Evolutionary conservation across 2,888 invertebrate genomes (phyloP).

Genomic region (Ophion ventricosus): DNA sequence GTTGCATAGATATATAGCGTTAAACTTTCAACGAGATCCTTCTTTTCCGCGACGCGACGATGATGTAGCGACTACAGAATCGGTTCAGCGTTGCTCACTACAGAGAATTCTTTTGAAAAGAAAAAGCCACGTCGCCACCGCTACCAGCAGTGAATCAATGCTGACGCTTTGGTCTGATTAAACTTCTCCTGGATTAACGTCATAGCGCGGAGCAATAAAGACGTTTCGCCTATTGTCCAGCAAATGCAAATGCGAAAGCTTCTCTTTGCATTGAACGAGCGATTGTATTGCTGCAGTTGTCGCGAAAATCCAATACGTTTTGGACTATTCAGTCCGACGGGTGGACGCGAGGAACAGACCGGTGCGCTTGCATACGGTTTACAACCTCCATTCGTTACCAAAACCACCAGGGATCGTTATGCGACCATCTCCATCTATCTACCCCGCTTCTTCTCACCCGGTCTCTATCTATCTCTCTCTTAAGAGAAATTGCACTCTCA

Average conservation of each 20-base stretch:
- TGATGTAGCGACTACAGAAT: not conserved
- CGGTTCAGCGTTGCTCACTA: not conserved
- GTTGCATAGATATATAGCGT: not conserved
- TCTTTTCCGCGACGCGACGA: constrained; percentile 1
- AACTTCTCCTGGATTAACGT: constrained; percentile 21
- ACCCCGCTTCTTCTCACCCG: not conserved
- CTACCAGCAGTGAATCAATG: constrained; percentile 6
- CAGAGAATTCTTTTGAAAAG: not conserved
- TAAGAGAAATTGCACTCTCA: constrained; percentile 70
- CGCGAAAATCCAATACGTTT: constrained; percentile 67
- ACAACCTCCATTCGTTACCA: constrained; percentile 66
- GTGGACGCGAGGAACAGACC: constrained; percentile 29
- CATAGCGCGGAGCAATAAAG: constrained; percentile 26
- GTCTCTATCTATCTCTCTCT: constrained; percentile 11
- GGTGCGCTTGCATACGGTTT: constrained; percentile 43
- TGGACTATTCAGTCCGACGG: constrained; percentile 61
- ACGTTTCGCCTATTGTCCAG: constrained; percentile 34
- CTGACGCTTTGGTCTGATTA: constrained; percentile 7
- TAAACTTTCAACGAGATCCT: constrained; percentile 11
- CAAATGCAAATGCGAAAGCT: constrained; percentile 32
- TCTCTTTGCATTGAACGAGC: constrained; percentile 27
- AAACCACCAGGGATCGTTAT: constrained; percentile 55
- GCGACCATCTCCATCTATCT: constrained; percentile 26
- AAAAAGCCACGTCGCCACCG: constrained; percentile 5
- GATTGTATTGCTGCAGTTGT: constrained; percentile 15